Evolutionary conservation across 2,113 vertebrate genomes (phyloP).

Genomic region (Anser cygnoides): DNA sequence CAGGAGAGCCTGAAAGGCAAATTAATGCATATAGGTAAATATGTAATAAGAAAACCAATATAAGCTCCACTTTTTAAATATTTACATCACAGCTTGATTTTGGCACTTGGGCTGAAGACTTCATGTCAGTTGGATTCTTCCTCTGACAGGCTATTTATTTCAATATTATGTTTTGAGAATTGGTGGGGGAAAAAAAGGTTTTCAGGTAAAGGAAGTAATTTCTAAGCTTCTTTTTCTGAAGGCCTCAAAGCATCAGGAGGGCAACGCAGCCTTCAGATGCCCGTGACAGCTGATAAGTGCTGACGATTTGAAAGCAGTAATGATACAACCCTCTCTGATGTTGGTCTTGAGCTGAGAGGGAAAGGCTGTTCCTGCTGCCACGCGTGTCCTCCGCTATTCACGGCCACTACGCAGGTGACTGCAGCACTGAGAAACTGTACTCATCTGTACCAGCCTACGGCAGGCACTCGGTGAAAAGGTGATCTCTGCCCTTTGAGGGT

Average conservation of each 20-base stretch:
- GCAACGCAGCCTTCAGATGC: background rate
- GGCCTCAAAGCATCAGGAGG: background rate
- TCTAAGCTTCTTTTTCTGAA: background rate
- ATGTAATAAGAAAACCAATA: background rate
- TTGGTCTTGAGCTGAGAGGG: background rate
- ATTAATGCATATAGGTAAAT: background rate
- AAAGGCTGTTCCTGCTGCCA: background rate
- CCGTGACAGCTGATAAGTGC: background rate
- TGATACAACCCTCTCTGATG: constrained; percentile 6
- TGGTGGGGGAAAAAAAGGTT: background rate
- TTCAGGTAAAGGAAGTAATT: background rate
- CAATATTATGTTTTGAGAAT: background rate
- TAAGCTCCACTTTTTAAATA: background rate
- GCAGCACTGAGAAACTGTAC: background rate
- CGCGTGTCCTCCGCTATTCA: background rate
- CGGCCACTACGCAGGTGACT: background rate
- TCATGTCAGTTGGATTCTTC: background rate
- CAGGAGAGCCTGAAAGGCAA: background rate
- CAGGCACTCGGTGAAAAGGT: background rate
- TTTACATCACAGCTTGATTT: constrained; percentile 14
- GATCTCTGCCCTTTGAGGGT: background rate
- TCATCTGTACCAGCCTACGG: background rate
- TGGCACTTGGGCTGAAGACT: constrained; percentile 27
- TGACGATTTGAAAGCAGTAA: constrained; percentile 18
- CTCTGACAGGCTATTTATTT: background rate